These are phyloP conservation scores for Sebastes cheni DNA, from an alignment of 2,797 vertebrate genomes.

Conservation along the genomic window DNA sequence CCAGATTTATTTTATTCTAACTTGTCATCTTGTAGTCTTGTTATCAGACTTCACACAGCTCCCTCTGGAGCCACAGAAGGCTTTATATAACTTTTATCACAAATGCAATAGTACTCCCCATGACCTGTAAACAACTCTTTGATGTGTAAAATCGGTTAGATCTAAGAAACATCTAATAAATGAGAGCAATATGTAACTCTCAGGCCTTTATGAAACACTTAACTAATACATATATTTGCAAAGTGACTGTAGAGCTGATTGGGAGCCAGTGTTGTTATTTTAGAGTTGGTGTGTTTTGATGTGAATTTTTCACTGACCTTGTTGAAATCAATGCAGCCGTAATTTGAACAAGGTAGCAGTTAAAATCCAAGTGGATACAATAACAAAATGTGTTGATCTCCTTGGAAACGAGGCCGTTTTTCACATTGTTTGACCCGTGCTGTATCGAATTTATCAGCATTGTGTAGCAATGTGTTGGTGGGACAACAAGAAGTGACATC, in stretches of 20 bases:
- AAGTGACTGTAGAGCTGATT: not conserved
- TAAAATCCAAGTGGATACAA: not conserved
- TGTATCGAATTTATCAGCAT: not conserved
- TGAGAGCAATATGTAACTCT: not conserved
- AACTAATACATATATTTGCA: not conserved
- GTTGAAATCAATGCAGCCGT: not conserved
- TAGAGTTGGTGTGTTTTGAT: not conserved
- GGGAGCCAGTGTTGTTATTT: not conserved
- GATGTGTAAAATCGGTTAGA: not conserved
- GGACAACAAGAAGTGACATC: constrained; percentile 19
- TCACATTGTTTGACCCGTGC: not conserved
- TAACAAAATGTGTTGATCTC: not conserved
- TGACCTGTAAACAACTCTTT: no score
- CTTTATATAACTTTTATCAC: not conserved
- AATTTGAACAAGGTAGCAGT: not conserved
- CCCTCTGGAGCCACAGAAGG: not conserved
- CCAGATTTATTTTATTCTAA: not conserved
- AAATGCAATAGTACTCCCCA: not conserved
- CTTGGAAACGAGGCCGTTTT: not conserved
- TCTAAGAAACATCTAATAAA: not conserved
- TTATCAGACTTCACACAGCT: not conserved
- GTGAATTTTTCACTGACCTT: not conserved
- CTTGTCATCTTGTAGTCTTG: not conserved
- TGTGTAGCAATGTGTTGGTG: not conserved
- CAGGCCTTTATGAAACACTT: not conserved